Conservation (phyloP, 1,140 invertebrate genomes). For the Brachionus paranguensis region DNA sequence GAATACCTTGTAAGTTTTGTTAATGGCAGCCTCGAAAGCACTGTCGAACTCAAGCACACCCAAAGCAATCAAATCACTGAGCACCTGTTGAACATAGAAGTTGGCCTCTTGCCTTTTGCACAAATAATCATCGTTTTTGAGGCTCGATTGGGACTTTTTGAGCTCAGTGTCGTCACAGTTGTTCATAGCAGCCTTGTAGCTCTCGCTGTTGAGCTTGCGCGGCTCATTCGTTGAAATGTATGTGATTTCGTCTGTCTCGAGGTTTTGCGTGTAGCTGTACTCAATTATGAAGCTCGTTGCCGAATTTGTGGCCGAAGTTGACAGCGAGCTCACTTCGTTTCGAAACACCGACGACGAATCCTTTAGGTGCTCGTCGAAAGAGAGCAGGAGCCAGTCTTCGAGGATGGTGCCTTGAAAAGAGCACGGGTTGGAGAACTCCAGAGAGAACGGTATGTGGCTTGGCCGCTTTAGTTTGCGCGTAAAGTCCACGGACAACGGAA, state of each 20-base stretch:
- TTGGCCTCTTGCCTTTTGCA: slow-evolving; percentile 32
- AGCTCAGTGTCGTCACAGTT: not conserved
- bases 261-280: slow-evolving; percentile 1
- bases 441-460: not conserved
- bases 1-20: slow-evolving; percentile 26
- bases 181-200: slow-evolving; percentile 25
- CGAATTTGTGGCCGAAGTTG: slow-evolving; percentile 3
- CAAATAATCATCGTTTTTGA: slow-evolving; percentile 10
- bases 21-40: slow-evolving; percentile 30
- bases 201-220: not conserved
- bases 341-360: not conserved
- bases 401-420: slow-evolving; percentile 6
- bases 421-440: not conserved
- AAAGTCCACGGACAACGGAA: slow-evolving; percentile 25
- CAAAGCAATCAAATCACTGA: slow-evolving; percentile 28
- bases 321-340: not conserved
- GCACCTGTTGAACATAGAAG: slow-evolving; percentile 28
- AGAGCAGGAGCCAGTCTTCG: not conserved
- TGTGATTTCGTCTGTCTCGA: not conserved
- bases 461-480: slow-evolving; percentile 17
- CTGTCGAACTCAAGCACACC: slow-evolving; percentile 38
- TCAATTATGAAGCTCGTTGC: slow-evolving; percentile 19
- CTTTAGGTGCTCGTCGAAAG: slow-evolving; percentile 18
- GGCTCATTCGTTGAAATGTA: not conserved
- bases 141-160: not conserved